These are phyloP conservation scores for Aurelia aurita DNA, from an alignment of 30 jellyfish, hydroid and myxozoan genomes.

Conservation along the genomic window DNA sequence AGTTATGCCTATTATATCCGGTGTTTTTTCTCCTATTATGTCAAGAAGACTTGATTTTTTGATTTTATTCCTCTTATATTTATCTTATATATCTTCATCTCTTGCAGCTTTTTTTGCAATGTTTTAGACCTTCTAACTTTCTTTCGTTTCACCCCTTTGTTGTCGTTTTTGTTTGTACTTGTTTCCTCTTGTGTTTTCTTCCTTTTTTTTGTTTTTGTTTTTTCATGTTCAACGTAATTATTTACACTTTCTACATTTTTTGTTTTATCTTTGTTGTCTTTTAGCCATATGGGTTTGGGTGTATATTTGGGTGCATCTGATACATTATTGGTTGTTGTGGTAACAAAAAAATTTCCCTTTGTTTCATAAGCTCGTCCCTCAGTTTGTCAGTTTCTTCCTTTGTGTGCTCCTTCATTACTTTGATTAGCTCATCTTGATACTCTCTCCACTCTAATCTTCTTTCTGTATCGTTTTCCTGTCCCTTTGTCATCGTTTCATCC, in stretches of 20 bases:
- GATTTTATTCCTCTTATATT: slow-evolving; percentile 25
- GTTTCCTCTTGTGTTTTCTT: no score
- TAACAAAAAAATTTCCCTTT: background rate
- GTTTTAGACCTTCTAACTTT: slow-evolving; percentile 1
- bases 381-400: no score
- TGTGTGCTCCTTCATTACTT: no score
- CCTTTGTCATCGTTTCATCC: no score
- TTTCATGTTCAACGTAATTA: background rate
- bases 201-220: background rate
- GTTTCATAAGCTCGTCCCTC: no score
- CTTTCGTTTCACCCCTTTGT: background rate
- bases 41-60: slow-evolving; percentile 4
- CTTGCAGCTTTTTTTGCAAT: background rate
- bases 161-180: background rate
- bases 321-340: background rate
- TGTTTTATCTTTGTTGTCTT: background rate
- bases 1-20: slow-evolving; percentile 12
- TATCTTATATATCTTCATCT: slow-evolving; percentile 1
- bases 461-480: no score
- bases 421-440: no score
- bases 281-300: background rate
- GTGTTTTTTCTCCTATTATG: slow-evolving; percentile 28
- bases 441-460: no score
- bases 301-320: background rate
- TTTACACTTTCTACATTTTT: background rate